Evolutionary conservation across 2,888 invertebrate species (phyloP).

Genomic region (Odontomyia ornata): DNA sequence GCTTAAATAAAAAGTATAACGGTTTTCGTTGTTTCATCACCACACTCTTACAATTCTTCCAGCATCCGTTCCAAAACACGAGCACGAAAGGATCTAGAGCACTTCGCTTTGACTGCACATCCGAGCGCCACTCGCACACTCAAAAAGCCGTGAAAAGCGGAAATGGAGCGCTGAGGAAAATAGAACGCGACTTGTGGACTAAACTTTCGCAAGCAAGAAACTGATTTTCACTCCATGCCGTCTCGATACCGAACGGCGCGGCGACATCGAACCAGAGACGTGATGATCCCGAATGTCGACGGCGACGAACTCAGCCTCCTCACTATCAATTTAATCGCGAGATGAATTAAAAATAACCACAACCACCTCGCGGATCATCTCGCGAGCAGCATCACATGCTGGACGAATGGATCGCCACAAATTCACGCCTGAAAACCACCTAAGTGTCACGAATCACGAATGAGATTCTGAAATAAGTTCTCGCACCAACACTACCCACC

Average conservation of each 20-base stretch:
- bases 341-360: conserved; percentile 44
- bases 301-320: conserved; percentile 38
- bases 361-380: conserved; percentile 42
- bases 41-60: not conserved
- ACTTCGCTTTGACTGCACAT: not conserved
- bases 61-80: not conserved
- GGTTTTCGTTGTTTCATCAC: conserved; percentile 2
- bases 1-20: not conserved
- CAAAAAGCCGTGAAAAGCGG: not conserved
- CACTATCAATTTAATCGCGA: conserved; percentile 41
- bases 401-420: not conserved
- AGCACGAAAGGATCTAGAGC: not conserved
- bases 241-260: conserved; percentile 10
- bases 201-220: conserved; percentile 9
- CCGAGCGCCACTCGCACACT: conserved; percentile 14
- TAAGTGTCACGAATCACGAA: not conserved
- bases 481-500: too few species aligned
- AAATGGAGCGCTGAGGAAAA: not conserved
- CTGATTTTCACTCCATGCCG: conserved; percentile 29
- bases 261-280: conserved; percentile 8
- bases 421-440: not conserved
- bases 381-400: conserved; percentile 26
- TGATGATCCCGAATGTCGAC: conserved; percentile 1
- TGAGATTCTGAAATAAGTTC: too few species aligned
- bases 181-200: not conserved